A percentile compares a stretch with the other conserved stretches of the same genome.
Conservation (phyloP, 2,113 vertebrate species). For the Dinomys branickii region DNA sequence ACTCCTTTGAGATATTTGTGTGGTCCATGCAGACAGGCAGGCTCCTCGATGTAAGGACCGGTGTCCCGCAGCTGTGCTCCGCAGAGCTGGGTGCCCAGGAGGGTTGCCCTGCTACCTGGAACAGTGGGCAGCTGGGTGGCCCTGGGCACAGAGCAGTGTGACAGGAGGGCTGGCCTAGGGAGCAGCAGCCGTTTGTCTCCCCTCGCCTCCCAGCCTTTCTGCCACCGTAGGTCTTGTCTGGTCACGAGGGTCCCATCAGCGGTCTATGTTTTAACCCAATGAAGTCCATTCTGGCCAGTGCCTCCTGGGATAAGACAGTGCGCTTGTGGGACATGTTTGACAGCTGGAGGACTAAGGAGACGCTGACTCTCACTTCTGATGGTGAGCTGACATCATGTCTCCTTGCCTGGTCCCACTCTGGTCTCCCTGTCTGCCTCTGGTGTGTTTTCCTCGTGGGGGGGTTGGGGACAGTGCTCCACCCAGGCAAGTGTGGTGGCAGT, state of each 20-base stretch:
- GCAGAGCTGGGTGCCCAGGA: neutral
- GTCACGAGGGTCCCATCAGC: slow-evolving; percentile 96
- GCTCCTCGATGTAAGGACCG: slow-evolving; percentile 91
- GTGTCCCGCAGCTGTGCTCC: fast-evolving
- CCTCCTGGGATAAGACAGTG: slow-evolving; percentile 96
- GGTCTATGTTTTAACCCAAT: slow-evolving; percentile 93
- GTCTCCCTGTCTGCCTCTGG: neutral
- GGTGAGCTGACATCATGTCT: slow-evolving; percentile 83
- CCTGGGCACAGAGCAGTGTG: neutral
- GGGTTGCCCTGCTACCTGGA: neutral
- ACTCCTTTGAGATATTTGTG: slow-evolving; percentile 97
- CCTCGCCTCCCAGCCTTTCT: neutral
- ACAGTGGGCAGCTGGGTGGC: fast-evolving
- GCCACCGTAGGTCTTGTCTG: slow-evolving; percentile 90
- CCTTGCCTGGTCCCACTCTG: neutral
- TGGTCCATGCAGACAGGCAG: slow-evolving; percentile 99
- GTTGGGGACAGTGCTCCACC: neutral
- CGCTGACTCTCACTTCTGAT: slow-evolving; percentile 90
- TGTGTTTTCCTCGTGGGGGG: too few relatives aligned
- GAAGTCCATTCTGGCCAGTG: slow-evolving; percentile 93
- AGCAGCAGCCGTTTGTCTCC: neutral
- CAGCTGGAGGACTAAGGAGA: slow-evolving; percentile 97
- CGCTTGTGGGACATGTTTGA: slow-evolving; percentile 98
- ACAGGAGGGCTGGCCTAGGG: neutral
- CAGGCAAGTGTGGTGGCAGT: neutral